Percentiles rank a stretch among this genome's conserved stretches.
phyloP scores from a whole-genome alignment of 2,888 invertebrate species.

The Aradus depressus region DNA sequence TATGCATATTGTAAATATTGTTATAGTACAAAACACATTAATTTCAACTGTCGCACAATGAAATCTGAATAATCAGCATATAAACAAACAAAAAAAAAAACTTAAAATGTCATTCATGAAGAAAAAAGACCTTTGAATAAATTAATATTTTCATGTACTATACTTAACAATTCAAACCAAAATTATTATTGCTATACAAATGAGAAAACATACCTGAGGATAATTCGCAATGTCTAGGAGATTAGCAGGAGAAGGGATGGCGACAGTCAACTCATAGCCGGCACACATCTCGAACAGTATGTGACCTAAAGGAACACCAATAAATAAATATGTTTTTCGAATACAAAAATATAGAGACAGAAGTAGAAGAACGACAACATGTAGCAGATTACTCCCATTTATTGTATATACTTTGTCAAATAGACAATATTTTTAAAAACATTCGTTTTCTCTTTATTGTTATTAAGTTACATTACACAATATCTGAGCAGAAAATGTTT shows the following conservation, averaged over 20 bases:
- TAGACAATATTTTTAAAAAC: too few species aligned
- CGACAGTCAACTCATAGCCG: constrained; percentile 65
- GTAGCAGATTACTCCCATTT: too few species aligned
- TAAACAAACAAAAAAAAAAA: background rate
- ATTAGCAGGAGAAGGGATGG: constrained; percentile 62
- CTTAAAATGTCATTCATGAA: background rate
- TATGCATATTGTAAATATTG: too few species aligned
- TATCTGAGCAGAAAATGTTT: too few species aligned
- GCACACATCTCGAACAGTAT: constrained; percentile 87
- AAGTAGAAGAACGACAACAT: too few species aligned
- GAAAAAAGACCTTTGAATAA: background rate
- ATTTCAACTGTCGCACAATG: too few species aligned
- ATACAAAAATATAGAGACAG: too few species aligned
- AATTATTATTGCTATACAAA: background rate
- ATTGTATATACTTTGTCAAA: too few species aligned
- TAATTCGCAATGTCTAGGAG: constrained; percentile 56
- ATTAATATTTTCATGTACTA: background rate
- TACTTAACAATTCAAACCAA: too few species aligned
- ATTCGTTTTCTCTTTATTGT: too few species aligned
- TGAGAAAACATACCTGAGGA: constrained; percentile 49
- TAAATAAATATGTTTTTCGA: background rate
- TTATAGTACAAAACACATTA: too few species aligned
- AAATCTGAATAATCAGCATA: background rate
- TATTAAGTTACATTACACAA: too few species aligned
- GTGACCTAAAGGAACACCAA: constrained; percentile 43